These are phyloP conservation scores for Rotaria sp. DNA, from an alignment of 2,888 invertebrate genomes.

Conservation along the genomic window DNA sequence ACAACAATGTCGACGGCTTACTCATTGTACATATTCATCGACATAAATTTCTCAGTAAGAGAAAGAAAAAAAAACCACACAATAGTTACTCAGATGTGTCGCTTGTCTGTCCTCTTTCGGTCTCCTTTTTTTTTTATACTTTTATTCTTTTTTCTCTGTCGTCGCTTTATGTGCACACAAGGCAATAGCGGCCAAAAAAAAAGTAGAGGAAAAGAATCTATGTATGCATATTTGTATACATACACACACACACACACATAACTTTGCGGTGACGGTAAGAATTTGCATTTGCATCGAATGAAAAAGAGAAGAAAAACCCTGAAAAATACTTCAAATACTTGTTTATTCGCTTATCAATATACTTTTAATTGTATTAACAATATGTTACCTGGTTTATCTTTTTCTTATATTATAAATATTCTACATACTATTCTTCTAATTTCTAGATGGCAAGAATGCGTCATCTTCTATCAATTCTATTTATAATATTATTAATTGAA, in stretches of 20 bases:
- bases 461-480: neutral
- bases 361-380: neutral
- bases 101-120: neutral
- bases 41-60: neutral
- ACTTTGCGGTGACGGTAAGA: neutral
- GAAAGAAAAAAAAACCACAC: neutral
- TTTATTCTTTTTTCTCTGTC: neutral
- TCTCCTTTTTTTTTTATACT: neutral
- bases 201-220: neutral
- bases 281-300: neutral
- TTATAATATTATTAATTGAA: neutral
- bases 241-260: neutral
- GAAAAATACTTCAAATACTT: neutral
- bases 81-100: slow-evolving; percentile 1
- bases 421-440: neutral
- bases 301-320: neutral
- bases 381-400: neutral
- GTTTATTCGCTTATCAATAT: neutral
- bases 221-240: neutral
- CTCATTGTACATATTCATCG: neutral
- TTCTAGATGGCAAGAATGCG: neutral
- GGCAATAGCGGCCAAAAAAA: neutral
- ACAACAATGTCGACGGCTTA: slow-evolving; percentile 13
- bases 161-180: neutral
- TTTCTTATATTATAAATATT: neutral